Evolutionary conservation across 2,888 invertebrate species (phyloP).

Genomic region (Atrina japonica): DNA sequence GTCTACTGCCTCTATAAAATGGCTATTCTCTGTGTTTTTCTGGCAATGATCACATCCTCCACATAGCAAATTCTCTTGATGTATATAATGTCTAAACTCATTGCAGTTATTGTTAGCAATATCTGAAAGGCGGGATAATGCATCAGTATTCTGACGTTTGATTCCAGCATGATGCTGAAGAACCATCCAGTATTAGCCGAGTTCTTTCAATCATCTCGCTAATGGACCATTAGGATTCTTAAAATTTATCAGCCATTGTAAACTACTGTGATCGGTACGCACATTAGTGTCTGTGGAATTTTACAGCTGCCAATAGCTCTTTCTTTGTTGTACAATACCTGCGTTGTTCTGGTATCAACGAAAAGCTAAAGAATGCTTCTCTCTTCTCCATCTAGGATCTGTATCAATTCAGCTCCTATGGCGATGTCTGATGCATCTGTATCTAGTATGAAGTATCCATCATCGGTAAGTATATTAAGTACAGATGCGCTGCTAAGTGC

Average conservation of each 20-base stretch:
- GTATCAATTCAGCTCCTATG: slow-evolving; percentile 35
- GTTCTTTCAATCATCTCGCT: neutral
- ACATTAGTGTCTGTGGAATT: slow-evolving; percentile 4
- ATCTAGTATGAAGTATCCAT: slow-evolving; percentile 30
- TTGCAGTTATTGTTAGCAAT: neutral
- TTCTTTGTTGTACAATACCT: neutral
- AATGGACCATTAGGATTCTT: neutral
- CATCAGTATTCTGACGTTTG: slow-evolving; percentile 37
- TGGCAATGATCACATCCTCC: slow-evolving; percentile 31
- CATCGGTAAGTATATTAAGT: slow-evolving; percentile 30
- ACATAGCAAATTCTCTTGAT: slow-evolving; percentile 23
- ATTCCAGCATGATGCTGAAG: slow-evolving; percentile 31
- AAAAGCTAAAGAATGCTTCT: slow-evolving; percentile 31
- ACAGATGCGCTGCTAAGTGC: slow-evolving; percentile 30
- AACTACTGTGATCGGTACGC: slow-evolving; percentile 25
- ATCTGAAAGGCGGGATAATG: slow-evolving; percentile 25
- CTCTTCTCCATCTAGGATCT: slow-evolving; percentile 37
- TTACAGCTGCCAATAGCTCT: neutral
- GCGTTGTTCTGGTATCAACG: slow-evolving; percentile 14
- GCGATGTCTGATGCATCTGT: slow-evolving; percentile 41
- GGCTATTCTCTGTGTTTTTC: slow-evolving; percentile 15
- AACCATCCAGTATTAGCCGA: neutral
- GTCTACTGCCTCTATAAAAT: neutral
- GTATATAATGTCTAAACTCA: neutral
- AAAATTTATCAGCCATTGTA: slow-evolving; percentile 12